Conservation (phyloP, 2,113 vertebrate genomes). For the Ginglymostoma cirratum region DNA sequence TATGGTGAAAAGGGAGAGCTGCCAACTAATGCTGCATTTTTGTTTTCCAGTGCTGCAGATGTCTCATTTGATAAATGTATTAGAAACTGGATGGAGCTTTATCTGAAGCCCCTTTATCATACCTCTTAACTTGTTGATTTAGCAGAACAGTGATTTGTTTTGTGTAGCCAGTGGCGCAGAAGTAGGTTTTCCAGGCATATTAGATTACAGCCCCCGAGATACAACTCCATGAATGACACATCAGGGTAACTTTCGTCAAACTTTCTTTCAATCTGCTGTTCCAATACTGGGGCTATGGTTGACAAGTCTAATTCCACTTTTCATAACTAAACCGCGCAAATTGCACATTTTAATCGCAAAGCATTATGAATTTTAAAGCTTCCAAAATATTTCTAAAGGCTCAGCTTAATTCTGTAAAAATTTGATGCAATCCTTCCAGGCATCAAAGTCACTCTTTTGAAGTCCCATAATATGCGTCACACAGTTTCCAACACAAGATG, state of each 20-base stretch:
- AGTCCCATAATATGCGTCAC: neutral
- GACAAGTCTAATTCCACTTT: neutral
- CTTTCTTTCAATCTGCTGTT: neutral
- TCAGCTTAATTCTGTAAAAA: neutral
- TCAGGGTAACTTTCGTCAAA: neutral
- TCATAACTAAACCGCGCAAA: neutral
- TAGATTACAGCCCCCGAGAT: neutral
- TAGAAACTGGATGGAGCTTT: constrained; percentile 32
- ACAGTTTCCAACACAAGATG: neutral
- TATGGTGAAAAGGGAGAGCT: constrained; percentile 19
- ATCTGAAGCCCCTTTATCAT: constrained; percentile 36
- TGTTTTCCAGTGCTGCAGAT: constrained; percentile 24
- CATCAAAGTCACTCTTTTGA: neutral
- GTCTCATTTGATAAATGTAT: constrained; percentile 37
- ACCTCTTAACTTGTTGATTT: constrained; percentile 37
- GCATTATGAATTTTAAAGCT: neutral
- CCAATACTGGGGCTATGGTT: neutral
- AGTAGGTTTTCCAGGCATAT: constrained; percentile 31
- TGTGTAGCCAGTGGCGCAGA: constrained; percentile 5
- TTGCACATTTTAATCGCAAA: neutral
- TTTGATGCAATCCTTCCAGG: neutral
- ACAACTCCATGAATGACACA: neutral
- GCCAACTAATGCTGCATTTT: constrained; percentile 30
- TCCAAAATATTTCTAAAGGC: neutral
- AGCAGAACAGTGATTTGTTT: constrained; percentile 35